Evolutionary conservation across 1,140 invertebrate species (phyloP).

Genomic region (Hylaeus volcanicus): DNA sequence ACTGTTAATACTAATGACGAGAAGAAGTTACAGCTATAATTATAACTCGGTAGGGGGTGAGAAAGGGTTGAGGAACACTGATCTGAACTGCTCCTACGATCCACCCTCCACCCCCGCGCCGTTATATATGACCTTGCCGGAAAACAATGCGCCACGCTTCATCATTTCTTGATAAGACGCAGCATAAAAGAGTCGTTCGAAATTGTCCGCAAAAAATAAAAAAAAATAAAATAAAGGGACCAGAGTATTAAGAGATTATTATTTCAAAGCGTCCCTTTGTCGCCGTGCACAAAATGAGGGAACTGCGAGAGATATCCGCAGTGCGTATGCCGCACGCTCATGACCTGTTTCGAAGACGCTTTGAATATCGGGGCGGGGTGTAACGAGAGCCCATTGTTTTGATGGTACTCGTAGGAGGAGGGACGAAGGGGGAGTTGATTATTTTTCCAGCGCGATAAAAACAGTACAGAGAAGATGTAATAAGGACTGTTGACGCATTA

Average conservation of each 20-base stretch:
- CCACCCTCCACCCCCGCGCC: neutral
- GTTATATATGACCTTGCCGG: neutral
- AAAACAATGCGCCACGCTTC: constrained; percentile 5
- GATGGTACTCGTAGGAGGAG: constrained; percentile 1
- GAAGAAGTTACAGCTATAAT: too few species aligned
- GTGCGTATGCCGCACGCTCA: constrained; percentile 45
- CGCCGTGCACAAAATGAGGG: neutral
- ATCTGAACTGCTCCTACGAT: neutral
- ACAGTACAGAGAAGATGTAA: neutral
- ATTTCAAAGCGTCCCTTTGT: constrained; percentile 3
- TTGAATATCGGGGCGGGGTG: constrained; percentile 30
- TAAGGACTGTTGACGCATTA: too few species aligned
- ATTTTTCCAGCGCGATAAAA: constrained; percentile 12
- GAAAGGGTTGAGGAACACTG: too few species aligned
- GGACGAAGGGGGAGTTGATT: neutral
- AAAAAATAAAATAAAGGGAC: neutral
- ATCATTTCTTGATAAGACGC: neutral
- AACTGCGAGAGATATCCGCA: constrained; percentile 28
- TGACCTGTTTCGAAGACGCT: constrained; percentile 44
- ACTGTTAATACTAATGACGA: too few species aligned
- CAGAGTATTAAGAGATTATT: constrained; percentile 24
- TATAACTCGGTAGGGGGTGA: too few species aligned
- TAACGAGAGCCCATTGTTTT: constrained; percentile 33
- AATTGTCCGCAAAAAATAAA: neutral
- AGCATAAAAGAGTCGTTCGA: neutral